A percentile compares a stretch with the other conserved stretches of the same genome.
Conservation (phyloP, 2,888 invertebrate species). For the Nasonia oneida region DNA sequence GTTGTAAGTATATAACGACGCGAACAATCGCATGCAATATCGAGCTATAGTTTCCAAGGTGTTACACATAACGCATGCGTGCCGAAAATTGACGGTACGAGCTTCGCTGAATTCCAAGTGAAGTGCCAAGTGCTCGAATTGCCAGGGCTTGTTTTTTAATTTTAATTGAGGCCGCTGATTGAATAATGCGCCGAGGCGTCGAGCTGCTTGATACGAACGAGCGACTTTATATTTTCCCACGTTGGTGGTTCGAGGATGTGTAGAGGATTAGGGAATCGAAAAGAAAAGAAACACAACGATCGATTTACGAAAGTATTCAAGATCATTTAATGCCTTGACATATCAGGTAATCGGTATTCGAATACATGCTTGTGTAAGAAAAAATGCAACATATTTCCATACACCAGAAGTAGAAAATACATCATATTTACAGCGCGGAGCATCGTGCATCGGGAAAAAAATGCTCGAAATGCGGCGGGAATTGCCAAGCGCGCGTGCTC, state of each 20-base stretch:
- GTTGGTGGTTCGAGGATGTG: not conserved
- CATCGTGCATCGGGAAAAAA: not conserved
- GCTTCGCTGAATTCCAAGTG: not conserved
- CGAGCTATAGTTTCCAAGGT: not conserved
- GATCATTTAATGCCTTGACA: constrained; percentile 69
- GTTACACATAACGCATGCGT: not conserved
- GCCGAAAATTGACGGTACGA: not conserved
- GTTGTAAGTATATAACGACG: not conserved
- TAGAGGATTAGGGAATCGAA: not conserved
- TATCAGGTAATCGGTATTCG: constrained; percentile 51
- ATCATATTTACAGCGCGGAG: not conserved
- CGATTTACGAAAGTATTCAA: constrained; percentile 73
- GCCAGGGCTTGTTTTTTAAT: not conserved
- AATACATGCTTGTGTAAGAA: constrained; percentile 64
- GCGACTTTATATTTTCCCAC: too few species aligned
- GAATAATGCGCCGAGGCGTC: not conserved
- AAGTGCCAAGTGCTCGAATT: not conserved
- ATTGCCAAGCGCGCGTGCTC: too few species aligned
- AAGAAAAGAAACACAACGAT: constrained; percentile 40
- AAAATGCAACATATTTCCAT: constrained; percentile 49
- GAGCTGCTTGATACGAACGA: not conserved
- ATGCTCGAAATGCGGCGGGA: constrained; percentile 40
- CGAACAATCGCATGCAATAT: not conserved
- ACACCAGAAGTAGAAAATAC: too few species aligned
- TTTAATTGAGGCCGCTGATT: not conserved